Percentiles rank a stretch among this genome's conserved stretches.
phyloP scores from a whole-genome alignment of 37 sponge, comb jelly and placozoan genomes.

The Halichondria panicea region DNA sequence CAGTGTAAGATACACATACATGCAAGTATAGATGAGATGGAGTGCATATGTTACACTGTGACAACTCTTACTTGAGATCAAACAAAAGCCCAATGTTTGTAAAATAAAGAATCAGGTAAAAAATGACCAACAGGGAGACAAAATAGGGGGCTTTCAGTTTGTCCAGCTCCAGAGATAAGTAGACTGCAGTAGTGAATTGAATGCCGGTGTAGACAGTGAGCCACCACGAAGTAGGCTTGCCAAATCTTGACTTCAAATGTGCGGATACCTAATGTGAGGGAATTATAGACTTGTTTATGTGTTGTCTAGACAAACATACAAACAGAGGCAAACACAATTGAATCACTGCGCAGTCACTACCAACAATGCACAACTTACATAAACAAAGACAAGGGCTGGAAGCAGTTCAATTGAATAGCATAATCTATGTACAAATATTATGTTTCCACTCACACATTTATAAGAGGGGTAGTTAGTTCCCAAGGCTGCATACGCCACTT shows the following conservation, averaged over 20 bases:
- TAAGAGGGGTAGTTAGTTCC: too few relatives aligned
- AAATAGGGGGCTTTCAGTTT: slow-evolving; percentile 35
- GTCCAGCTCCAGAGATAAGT: slow-evolving; percentile 27
- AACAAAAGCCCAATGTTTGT: slow-evolving; percentile 80
- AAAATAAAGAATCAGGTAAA: slow-evolving; percentile 50
- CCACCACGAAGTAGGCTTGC: slow-evolving; percentile 48
- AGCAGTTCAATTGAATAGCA: neutral
- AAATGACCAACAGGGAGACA: slow-evolving; percentile 3
- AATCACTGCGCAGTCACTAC: too few relatives aligned
- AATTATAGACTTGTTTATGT: too few relatives aligned
- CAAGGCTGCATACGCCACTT: too few relatives aligned
- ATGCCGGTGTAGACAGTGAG: slow-evolving; percentile 55
- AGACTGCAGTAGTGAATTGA: slow-evolving; percentile 58
- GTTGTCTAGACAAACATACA: too few relatives aligned
- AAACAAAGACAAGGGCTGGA: neutral
- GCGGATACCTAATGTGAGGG: slow-evolving; percentile 38
- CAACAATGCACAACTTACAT: too few relatives aligned
- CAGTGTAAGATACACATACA: too few relatives aligned
- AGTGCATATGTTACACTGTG: too few relatives aligned
- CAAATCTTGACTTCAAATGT: slow-evolving; percentile 43
- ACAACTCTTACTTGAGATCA: slow-evolving; percentile 56
- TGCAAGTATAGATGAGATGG: too few relatives aligned
- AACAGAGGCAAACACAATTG: too few relatives aligned
- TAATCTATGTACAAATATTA: too few relatives aligned
- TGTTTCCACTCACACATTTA: too few relatives aligned